phyloP scores from a whole-genome alignment of 2,888 invertebrate genomes.

The Lasioglossum malachurum region DNA sequence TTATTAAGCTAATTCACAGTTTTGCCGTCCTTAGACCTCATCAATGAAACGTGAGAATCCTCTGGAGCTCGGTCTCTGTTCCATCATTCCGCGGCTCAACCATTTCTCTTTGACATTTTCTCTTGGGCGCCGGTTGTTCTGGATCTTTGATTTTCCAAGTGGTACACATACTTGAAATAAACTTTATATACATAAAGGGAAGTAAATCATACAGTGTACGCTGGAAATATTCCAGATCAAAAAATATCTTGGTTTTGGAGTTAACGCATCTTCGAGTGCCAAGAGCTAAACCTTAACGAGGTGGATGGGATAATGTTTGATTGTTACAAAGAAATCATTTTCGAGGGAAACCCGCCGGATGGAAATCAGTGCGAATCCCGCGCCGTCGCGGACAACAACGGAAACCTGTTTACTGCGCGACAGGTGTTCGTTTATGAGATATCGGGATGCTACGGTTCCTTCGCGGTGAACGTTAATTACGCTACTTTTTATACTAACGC shows the following conservation, averaged over 20 bases:
- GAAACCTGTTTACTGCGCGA: conserved; percentile 45
- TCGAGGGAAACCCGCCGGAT: not conserved
- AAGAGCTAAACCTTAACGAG: no score
- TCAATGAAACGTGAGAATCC: conserved; percentile 34
- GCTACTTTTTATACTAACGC: not conserved
- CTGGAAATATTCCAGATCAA: not conserved
- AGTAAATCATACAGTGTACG: no score
- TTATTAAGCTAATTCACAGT: conserved; percentile 44
- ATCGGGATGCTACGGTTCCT: not conserved
- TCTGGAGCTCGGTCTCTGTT: conserved; percentile 8
- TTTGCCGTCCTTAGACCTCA: not conserved
- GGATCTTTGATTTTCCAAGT: not conserved
- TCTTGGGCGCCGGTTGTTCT: not conserved
- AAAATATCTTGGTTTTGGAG: not conserved
- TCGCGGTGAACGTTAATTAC: conserved; percentile 13
- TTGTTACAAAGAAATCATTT: not conserved
- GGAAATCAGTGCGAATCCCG: conserved; percentile 18
- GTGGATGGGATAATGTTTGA: not conserved
- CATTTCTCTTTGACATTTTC: not conserved
- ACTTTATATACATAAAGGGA: no score
- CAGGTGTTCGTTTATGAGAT: conserved; percentile 47
- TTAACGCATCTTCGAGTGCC: not conserved
- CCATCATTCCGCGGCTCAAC: not conserved
- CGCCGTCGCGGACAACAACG: not conserved
- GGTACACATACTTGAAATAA: not conserved